These are phyloP conservation scores for Sula dactylatra DNA, from an alignment of 2,113 vertebrate species.

Conservation along the genomic window DNA sequence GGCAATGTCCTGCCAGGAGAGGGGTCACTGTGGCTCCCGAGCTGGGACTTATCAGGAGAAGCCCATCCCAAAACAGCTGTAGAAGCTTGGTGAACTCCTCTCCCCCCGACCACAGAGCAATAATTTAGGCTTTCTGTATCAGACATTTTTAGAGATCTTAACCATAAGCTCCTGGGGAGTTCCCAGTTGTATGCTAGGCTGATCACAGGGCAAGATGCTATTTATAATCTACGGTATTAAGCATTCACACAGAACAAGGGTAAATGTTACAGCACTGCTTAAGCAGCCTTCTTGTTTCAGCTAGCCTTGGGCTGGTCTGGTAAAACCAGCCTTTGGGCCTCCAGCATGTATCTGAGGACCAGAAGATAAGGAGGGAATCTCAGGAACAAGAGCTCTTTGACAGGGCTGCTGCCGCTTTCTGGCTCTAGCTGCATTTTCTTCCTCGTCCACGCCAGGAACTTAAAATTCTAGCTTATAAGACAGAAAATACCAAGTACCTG, in stretches of 20 bases:
- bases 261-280: not conserved
- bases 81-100: not conserved
- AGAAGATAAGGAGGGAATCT: not conserved
- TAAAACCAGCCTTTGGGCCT: not conserved
- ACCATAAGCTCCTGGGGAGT: not conserved
- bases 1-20: not conserved
- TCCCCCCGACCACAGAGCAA: not conserved
- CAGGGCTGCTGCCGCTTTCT: not conserved
- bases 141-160: not conserved
- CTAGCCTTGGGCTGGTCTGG: not conserved
- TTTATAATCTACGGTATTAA: not conserved
- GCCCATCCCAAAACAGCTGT: not conserved
- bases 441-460: not conserved
- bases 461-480: not conserved
- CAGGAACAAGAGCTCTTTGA: not conserved
- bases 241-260: not conserved
- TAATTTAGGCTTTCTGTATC: not conserved
- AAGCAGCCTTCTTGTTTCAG: not conserved
- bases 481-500: constrained; percentile 4
- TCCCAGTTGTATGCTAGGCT: not conserved
- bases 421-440: not conserved
- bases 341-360: not conserved
- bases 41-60: not conserved
- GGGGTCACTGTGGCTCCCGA: not conserved
- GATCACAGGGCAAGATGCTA: not conserved